phyloP scores from a whole-genome alignment of 2,797 vertebrate species.

The Cetoscarus ocellatus region DNA sequence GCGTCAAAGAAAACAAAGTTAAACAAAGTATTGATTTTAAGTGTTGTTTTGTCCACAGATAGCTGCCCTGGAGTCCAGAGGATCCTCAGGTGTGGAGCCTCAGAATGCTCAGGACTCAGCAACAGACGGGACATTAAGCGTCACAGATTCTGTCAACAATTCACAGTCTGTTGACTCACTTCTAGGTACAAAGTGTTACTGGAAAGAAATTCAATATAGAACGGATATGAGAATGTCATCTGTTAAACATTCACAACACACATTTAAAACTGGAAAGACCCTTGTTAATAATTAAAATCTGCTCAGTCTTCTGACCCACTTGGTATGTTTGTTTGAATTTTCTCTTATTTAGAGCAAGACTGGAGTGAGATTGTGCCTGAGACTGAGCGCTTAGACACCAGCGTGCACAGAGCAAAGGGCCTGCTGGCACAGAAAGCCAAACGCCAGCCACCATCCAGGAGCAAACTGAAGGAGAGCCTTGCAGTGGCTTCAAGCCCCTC shows the following conservation, averaged over 20 bases:
- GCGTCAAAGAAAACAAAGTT: not conserved
- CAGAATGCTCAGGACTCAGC: conserved; percentile 34
- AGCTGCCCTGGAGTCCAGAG: conserved; percentile 83
- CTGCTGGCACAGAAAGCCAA: conserved; percentile 91
- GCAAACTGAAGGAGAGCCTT: conserved; percentile 88
- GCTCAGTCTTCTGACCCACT: not conserved
- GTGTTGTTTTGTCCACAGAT: conserved; percentile 77
- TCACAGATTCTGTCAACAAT: conserved; percentile 68
- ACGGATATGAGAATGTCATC: not conserved
- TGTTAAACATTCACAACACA: conserved; percentile 38
- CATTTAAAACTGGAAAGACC: conserved; percentile 12
- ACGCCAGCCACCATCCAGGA: conserved; percentile 91
- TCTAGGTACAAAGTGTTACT: conserved; percentile 55
- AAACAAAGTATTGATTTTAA: conserved; percentile 23
- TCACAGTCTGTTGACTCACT: conserved; percentile 79
- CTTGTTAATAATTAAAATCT: conserved; percentile 32
- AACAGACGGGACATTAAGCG: conserved; percentile 60
- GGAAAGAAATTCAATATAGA: not conserved
- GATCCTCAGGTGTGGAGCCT: conserved; percentile 47
- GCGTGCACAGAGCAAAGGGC: conserved; percentile 90
- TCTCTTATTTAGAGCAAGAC: conserved; percentile 75
- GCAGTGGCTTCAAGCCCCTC: conserved; percentile 50
- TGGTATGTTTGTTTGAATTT: conserved; percentile 4
- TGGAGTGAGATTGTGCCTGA: conserved; percentile 89
- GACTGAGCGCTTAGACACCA: conserved; percentile 92